Base-by-base conservation (phyloP, 2,113 vertebrate genomes). In the Lates calcarifer region DNA sequence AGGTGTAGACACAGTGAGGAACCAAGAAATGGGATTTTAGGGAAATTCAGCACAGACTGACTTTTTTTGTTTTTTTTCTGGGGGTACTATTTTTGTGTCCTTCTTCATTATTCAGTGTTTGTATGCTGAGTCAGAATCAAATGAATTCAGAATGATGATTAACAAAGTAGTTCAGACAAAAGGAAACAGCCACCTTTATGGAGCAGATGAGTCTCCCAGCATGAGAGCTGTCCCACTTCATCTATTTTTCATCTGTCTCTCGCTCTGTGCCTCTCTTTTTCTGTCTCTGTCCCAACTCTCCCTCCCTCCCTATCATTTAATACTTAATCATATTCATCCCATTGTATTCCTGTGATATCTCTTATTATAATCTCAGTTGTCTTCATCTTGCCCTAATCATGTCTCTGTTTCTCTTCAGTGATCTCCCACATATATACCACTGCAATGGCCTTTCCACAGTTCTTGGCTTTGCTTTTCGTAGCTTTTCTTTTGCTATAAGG, bases 191-290 rank as follows among this genome's bases (percentile, higher is more conserved):
- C 74, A 89, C 67, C 78, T 87, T 88, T 74, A 83, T 76, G 69
- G 77, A 90, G 87, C 84, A 65, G 84, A 91, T 90, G 84, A 90
- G 84, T 85, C 82, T 83, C 93, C 39, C 91, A 87, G 91, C 84
- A n/a, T 88, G 90, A 85, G 82, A 83, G 85, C 84, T 87, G 88
- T 81, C 79, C 88, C 77, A 70, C 88, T 90, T 92, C 89, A 93
- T 92, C 77, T 89, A 90, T 92, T 88, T 90, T 90, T 90, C 77
- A 89, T 91, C 77, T 77, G 49, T 62, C 51, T 62, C 63, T 61
- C 47, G 18, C 64, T 64, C 60, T 17, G 2, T 26, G 45, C 49
- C 37, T 74, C 55, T 77, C 69, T 85, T 74, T 85, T 76, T 79
- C 53, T 67, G 31, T 41, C 22, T 41, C n/a, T 62, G 53, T 56